Evolutionary conservation across 2,113 vertebrate species (phyloP).

Genomic region (Neofelis nebulosa): DNA sequence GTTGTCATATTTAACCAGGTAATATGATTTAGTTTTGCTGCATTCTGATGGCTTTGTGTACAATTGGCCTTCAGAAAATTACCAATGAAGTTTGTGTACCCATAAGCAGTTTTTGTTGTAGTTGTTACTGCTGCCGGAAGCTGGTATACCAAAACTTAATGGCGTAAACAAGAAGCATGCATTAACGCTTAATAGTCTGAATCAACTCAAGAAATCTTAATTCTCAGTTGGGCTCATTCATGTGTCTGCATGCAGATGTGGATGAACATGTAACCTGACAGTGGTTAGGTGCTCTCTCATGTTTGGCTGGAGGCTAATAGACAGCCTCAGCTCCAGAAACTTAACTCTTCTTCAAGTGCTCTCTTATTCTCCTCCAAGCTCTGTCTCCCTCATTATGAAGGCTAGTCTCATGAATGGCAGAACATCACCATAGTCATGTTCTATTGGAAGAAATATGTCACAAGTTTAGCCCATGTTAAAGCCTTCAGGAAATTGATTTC

Average conservation of each 20-base stretch:
- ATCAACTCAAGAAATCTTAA: neutral
- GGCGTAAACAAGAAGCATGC: neutral
- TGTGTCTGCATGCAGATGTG: accelerated
- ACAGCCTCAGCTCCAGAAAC: neutral
- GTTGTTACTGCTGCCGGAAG: neutral
- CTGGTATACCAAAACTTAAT: neutral
- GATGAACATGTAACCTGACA: neutral
- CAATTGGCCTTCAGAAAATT: neutral
- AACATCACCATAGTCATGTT: neutral
- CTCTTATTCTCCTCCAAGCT: neutral
- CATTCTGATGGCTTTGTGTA: neutral
- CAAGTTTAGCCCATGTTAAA: neutral
- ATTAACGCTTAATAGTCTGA: neutral
- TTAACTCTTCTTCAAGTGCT: neutral
- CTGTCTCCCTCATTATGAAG: neutral
- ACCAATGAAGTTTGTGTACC: neutral
- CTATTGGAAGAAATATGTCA: neutral
- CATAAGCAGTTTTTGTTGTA: neutral
- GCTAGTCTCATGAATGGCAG: neutral
- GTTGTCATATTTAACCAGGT: neutral
- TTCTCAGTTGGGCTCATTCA: accelerated
- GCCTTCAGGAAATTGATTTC: neutral
- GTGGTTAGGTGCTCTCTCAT: neutral
- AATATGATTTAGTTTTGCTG: neutral
- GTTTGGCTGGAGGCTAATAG: neutral